A percentile compares a stretch with the other conserved stretches of the same genome.
Evolutionary conservation across 2,113 vertebrate species (phyloP).

Genomic region (Cepphus grylle): DNA sequence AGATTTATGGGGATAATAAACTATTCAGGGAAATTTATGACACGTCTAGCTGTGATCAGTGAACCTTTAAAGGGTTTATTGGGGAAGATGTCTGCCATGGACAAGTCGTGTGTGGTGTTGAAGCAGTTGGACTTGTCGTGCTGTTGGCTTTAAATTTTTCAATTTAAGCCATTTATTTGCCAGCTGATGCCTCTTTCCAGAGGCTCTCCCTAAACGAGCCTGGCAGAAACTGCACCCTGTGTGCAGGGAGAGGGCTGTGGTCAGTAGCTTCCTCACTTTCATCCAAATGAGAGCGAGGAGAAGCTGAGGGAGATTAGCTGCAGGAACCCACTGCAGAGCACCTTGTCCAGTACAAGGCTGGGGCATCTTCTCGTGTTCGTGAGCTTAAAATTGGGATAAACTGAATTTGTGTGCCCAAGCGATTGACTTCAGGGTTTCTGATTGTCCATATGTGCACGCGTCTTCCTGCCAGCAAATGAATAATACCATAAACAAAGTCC

Average conservation of each 20-base stretch:
- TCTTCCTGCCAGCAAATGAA: not conserved
- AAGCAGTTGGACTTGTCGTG: not conserved
- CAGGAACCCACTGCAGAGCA: not conserved
- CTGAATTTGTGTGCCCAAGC: not conserved
- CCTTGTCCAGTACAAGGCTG: not conserved
- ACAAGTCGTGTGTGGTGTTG: not conserved
- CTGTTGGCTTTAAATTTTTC: not conserved
- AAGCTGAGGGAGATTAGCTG: not conserved
- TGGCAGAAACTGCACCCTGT: not conserved
- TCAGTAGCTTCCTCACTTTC: not conserved
- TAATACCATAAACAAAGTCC: not conserved
- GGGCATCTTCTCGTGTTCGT: not conserved
- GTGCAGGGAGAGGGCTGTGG: not conserved
- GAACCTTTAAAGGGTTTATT: not conserved
- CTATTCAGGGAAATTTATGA: not conserved
- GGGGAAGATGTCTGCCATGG: not conserved
- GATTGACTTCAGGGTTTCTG: not conserved
- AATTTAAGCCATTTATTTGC: not conserved
- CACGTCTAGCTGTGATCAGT: not conserved
- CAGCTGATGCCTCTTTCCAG: not conserved
- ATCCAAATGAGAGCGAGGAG: not conserved
- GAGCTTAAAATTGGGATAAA: not conserved
- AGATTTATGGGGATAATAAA: constrained; percentile 24
- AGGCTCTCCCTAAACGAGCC: not conserved
- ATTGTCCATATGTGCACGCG: not conserved